Conservation (phyloP, 2,113 vertebrate genomes). For the Nipponia nippon region DNA sequence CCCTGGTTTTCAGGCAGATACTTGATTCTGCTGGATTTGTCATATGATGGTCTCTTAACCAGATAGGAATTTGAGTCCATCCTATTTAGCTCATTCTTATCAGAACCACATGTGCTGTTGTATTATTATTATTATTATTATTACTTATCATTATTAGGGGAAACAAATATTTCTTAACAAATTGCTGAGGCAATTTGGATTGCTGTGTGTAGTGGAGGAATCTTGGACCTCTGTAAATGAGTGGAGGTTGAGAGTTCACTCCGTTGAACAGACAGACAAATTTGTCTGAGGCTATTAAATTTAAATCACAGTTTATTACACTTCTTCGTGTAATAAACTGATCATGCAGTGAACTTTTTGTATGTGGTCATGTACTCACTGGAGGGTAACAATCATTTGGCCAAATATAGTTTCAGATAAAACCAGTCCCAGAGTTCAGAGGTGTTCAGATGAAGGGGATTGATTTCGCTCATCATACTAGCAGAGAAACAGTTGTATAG, state of each 20-base stretch:
- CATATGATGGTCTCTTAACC: constrained; percentile 32
- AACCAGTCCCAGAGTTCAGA: constrained; percentile 1
- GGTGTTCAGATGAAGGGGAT: constrained; percentile 4
- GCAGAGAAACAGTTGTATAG: background rate
- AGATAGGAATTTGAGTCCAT: constrained; percentile 27
- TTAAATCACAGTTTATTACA: constrained; percentile 37
- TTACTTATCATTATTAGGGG: background rate
- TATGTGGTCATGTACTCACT: constrained; percentile 19
- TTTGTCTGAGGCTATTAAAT: constrained; percentile 14
- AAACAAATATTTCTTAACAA: background rate
- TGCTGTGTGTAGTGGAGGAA: background rate
- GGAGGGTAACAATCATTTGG: constrained; percentile 9
- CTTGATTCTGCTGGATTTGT: constrained; percentile 42
- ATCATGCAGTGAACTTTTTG: background rate
- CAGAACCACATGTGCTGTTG: constrained; percentile 44
- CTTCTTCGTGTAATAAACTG: constrained; percentile 17
- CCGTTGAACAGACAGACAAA: background rate
- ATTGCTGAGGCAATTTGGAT: background rate
- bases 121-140: background rate
- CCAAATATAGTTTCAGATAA: constrained; percentile 5
- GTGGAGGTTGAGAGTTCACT: background rate
- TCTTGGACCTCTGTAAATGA: constrained; percentile 23
- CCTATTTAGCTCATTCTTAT: constrained; percentile 5
- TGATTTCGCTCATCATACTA: constrained; percentile 4
- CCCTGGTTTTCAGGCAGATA: background rate